Conservation (phyloP, 2,888 invertebrate species). For the Pemphredon lugubris region DNA sequence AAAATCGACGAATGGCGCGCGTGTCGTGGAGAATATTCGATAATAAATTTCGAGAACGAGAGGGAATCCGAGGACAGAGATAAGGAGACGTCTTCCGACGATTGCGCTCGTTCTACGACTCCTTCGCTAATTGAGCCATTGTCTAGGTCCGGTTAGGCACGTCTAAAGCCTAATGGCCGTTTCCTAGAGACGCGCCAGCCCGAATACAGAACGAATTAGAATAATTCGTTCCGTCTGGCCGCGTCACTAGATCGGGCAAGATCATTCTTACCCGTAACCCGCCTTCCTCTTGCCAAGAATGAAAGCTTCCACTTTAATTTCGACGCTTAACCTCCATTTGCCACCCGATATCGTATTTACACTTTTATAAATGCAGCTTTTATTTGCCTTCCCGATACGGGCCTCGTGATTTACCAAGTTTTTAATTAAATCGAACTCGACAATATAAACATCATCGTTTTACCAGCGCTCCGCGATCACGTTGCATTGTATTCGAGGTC, state of each 20-base stretch:
- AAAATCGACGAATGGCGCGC: no score
- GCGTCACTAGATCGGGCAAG: constrained; percentile 56
- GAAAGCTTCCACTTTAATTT: constrained; percentile 35
- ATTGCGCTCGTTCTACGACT: constrained; percentile 50
- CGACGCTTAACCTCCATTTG: constrained; percentile 13
- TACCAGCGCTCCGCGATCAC: not conserved
- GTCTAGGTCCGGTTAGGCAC: constrained; percentile 68
- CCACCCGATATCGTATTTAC: not conserved
- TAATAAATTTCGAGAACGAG: not conserved
- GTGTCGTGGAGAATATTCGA: not conserved
- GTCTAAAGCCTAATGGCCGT: constrained; percentile 71
- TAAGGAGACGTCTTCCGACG: constrained; percentile 22
- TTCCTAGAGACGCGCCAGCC: constrained; percentile 72
- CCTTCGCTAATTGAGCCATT: constrained; percentile 65
- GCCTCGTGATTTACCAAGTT: not conserved
- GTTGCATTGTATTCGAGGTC: no score
- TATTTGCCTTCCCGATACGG: not conserved
- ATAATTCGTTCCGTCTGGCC: constrained; percentile 75
- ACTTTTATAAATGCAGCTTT: constrained; percentile 19
- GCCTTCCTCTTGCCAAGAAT: constrained; percentile 8
- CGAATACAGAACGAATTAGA: constrained; percentile 75
- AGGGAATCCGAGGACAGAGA: not conserved
- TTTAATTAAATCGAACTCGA: constrained; percentile 26
- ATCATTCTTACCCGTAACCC: not conserved
- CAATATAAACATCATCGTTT: not conserved